A percentile compares a stretch with the other conserved stretches of the same genome.
These are phyloP conservation scores for Papilio machaon DNA, from an alignment of 1,140 invertebrate species.

Conservation along the genomic window DNA sequence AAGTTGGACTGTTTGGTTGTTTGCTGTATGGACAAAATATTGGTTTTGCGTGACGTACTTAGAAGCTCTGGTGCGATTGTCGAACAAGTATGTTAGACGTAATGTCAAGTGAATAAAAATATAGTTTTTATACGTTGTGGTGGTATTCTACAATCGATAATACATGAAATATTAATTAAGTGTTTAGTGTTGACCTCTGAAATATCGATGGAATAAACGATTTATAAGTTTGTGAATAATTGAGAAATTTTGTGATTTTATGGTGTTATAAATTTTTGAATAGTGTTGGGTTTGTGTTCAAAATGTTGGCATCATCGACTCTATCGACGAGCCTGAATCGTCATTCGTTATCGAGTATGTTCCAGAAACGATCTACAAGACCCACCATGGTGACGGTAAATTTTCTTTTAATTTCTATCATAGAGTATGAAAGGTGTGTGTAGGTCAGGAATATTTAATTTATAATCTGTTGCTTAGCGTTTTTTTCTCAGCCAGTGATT, in stretches of 20 bases:
- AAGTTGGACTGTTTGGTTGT: too few species aligned
- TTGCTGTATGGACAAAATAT: neutral
- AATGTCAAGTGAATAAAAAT: slow-evolving; percentile 29
- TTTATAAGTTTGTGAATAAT: neutral
- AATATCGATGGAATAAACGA: neutral
- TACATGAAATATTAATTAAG: neutral
- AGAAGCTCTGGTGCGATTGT: neutral
- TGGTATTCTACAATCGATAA: neutral
- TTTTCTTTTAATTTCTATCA: neutral
- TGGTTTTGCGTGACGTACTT: neutral
- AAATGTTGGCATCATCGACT: slow-evolving; percentile 69
- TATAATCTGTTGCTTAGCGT: neutral
- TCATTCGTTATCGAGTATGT: slow-evolving; percentile 63
- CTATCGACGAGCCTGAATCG: slow-evolving; percentile 60
- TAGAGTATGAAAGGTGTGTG: neutral
- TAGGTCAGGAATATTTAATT: neutral
- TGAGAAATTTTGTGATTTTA: slow-evolving; percentile 11
- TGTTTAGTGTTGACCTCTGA: neutral
- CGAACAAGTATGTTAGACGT: neutral
- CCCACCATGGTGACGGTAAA: slow-evolving; percentile 51
- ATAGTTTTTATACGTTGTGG: neutral
- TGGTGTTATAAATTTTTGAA: slow-evolving; percentile 27
- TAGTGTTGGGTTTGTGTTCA: slow-evolving; percentile 43
- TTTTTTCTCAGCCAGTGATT: neutral
- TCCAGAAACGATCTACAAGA: slow-evolving; percentile 52